These are phyloP conservation scores for Isichthys henryi DNA, from an alignment of 2,113 vertebrate species.

Conservation along the genomic window DNA sequence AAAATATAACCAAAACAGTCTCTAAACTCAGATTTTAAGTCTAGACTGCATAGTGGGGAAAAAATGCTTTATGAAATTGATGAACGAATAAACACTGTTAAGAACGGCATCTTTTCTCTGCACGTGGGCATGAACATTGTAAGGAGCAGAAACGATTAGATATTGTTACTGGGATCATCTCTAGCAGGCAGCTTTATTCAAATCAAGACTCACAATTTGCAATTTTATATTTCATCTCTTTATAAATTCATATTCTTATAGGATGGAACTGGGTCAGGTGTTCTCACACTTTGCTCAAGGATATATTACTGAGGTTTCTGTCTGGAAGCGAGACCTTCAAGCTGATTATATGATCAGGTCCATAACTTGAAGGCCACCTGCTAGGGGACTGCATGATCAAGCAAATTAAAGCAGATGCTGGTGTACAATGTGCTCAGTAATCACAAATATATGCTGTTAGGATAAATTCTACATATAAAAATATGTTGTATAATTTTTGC, in stretches of 20 bases:
- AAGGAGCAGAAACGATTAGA: not conserved
- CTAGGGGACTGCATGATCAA: not conserved
- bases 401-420: not conserved
- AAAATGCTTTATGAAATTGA: not conserved
- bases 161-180: not conserved
- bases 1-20: not conserved
- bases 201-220: not conserved
- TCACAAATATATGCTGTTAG: not conserved
- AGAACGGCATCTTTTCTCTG: not conserved
- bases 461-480: not conserved
- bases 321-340: not conserved
- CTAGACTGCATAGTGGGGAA: not conserved
- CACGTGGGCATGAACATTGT: not conserved
- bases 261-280: not conserved
- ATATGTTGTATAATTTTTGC: not conserved
- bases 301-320: not conserved
- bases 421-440: not conserved
- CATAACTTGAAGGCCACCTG: not conserved
- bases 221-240: not conserved
- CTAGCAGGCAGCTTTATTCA: not conserved
- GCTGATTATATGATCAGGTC: not conserved
- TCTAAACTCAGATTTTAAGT: not conserved
- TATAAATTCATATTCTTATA: not conserved
- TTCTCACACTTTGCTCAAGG: not conserved
- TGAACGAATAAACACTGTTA: not conserved